These are phyloP conservation scores for Caenorhabditis briggsae DNA, from an alignment of 1,140 invertebrate species.

Conservation along the genomic window DNA sequence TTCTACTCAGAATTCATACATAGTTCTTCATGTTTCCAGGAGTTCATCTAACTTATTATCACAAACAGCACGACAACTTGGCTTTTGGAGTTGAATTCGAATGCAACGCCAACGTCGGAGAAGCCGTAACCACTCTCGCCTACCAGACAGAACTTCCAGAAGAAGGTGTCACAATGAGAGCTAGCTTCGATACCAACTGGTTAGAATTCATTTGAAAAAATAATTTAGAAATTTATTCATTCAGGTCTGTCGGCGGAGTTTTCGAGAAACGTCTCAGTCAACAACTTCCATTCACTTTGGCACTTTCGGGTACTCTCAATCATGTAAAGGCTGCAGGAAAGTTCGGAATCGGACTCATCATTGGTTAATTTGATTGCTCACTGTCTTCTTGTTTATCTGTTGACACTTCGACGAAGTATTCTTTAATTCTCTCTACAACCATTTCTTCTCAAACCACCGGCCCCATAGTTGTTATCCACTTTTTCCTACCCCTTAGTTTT, in stretches of 20 bases:
- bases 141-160: constrained; percentile 97
- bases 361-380: constrained; percentile 73
- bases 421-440: background rate
- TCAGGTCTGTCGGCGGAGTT: constrained; percentile 86
- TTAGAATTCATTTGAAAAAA: background rate
- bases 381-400: constrained; percentile 34
- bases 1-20: no score
- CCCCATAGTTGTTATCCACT: constrained; percentile 8
- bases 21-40: constrained; percentile 80
- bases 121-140: constrained; percentile 87
- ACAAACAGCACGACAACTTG: constrained; percentile 91
- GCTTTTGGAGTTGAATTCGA: constrained; percentile 82
- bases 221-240: background rate
- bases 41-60: constrained; percentile 92
- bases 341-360: constrained; percentile 80
- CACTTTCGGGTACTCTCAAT: constrained; percentile 91
- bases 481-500: background rate
- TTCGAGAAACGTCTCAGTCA: constrained; percentile 92
- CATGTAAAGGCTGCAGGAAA: constrained; percentile 81
- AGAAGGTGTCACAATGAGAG: constrained; percentile 92
- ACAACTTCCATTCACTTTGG: constrained; percentile 89
- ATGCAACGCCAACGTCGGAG: constrained; percentile 81
- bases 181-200: constrained; percentile 93
- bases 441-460: background rate
- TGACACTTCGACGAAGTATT: constrained; percentile 36